These are phyloP conservation scores for Sylvilagus bachmani DNA, from an alignment of 2,113 vertebrate species.

Conservation along the genomic window DNA sequence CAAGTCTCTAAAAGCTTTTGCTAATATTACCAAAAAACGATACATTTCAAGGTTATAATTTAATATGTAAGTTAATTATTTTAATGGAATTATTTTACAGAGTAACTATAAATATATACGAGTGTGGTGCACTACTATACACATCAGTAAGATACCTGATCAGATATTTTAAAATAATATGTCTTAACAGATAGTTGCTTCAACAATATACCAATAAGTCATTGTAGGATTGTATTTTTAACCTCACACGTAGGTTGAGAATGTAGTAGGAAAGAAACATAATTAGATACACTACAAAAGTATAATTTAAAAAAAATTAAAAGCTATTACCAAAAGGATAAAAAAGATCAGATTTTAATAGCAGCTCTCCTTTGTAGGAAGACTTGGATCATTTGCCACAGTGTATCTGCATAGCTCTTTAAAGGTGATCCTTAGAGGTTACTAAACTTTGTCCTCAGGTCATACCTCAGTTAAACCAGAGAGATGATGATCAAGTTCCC, in stretches of 20 bases:
- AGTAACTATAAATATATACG: background rate
- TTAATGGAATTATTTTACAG: constrained; percentile 10
- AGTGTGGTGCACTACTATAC: background rate
- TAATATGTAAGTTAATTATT: constrained; percentile 33
- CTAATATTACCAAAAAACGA: background rate
- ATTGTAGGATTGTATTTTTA: constrained; percentile 20
- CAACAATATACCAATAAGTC: background rate
- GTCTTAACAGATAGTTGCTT: background rate
- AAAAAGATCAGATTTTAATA: constrained; percentile 8
- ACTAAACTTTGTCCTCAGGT: background rate
- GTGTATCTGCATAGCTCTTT: background rate
- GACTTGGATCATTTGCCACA: background rate
- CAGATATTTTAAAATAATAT: background rate
- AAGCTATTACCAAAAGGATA: constrained; percentile 24
- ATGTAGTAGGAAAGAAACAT: background rate
- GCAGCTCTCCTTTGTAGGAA: background rate
- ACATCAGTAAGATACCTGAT: constrained; percentile 32
- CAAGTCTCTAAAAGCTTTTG: constrained; percentile 25
- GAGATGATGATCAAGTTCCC: background rate
- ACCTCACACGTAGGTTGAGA: background rate
- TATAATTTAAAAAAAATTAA: constrained; percentile 11
- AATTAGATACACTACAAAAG: background rate
- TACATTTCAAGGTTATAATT: constrained; percentile 38
- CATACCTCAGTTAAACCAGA: background rate
- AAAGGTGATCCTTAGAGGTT: background rate